Conservation (phyloP, 2,888 invertebrate species). For the Galeruca laticollis region DNA sequence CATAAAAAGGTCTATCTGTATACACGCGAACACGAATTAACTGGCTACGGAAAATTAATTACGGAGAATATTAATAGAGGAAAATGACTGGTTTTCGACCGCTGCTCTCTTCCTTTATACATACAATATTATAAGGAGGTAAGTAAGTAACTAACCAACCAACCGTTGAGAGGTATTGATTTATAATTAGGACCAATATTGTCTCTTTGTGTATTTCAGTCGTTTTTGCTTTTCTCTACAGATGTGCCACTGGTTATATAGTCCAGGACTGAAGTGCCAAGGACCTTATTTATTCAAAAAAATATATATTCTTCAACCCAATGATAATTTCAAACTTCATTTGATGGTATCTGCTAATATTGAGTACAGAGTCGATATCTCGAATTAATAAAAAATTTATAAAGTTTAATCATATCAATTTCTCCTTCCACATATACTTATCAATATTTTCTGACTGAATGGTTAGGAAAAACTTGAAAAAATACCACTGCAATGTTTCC, state of each 20-base stretch:
- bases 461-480: too few species aligned
- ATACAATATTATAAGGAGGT: constrained; percentile 55
- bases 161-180: constrained; percentile 65
- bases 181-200: constrained; percentile 61
- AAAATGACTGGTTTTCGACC: constrained; percentile 64
- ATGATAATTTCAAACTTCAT: too few species aligned
- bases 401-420: too few species aligned
- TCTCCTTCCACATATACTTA: too few species aligned
- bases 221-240: constrained; percentile 29
- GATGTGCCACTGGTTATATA: constrained; percentile 33
- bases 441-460: too few species aligned
- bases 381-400: too few species aligned
- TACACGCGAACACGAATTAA: constrained; percentile 64
- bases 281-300: not conserved
- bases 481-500: too few species aligned
- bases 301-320: not conserved
- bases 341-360: too few species aligned
- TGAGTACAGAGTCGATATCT: too few species aligned
- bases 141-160: constrained; percentile 57
- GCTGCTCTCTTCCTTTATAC: constrained; percentile 54
- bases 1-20: constrained; percentile 60
- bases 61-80: constrained; percentile 65
- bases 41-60: constrained; percentile 65
- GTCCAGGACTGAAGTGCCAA: not conserved
- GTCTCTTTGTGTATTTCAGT: constrained; percentile 49